Percentiles rank a stretch among this genome's conserved stretches.
These are phyloP conservation scores for Drosophila prolongata DNA, from an alignment of 2,888 invertebrate genomes.

Conservation along the genomic window DNA sequence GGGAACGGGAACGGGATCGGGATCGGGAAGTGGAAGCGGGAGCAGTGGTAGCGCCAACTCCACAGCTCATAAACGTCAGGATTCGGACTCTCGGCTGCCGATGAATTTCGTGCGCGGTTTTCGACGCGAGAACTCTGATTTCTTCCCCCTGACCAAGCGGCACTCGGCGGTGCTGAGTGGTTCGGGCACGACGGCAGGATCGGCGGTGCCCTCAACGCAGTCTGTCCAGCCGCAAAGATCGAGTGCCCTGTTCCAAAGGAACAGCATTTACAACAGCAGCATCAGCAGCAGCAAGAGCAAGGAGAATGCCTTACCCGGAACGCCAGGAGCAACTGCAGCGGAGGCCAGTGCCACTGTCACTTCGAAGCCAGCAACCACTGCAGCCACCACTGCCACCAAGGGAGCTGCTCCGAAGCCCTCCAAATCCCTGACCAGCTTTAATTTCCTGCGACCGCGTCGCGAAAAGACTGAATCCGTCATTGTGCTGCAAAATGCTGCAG, in stretches of 20 bases:
- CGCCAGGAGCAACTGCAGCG: conserved; percentile 19
- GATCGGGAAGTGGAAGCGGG: conserved; percentile 19
- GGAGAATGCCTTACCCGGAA: conserved; percentile 11
- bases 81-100: conserved; percentile 89
- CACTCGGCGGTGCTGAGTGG: conserved; percentile 89
- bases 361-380: conserved; percentile 24
- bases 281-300: conserved; percentile 23
- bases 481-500: conserved; percentile 88
- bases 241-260: conserved; percentile 89
- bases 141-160: conserved; percentile 90
- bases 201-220: conserved; percentile 77
- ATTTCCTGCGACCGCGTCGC: conserved; percentile 89
- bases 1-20: neutral
- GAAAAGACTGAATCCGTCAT: conserved; percentile 96
- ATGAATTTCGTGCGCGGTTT: conserved; percentile 91
- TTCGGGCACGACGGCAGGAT: conserved; percentile 20
- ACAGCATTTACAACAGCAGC: conserved; percentile 84
- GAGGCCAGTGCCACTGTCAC: conserved; percentile 19
- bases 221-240: conserved; percentile 87
- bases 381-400: conserved; percentile 34
- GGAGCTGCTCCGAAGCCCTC: conserved; percentile 54
- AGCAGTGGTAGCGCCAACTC: conserved; percentile 30
- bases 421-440: conserved; percentile 83
- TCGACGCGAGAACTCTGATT: conserved; percentile 93
- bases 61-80: conserved; percentile 88